These are phyloP conservation scores for Limnephilus auricula DNA, from an alignment of 2,888 invertebrate genomes.

Conservation along the genomic window DNA sequence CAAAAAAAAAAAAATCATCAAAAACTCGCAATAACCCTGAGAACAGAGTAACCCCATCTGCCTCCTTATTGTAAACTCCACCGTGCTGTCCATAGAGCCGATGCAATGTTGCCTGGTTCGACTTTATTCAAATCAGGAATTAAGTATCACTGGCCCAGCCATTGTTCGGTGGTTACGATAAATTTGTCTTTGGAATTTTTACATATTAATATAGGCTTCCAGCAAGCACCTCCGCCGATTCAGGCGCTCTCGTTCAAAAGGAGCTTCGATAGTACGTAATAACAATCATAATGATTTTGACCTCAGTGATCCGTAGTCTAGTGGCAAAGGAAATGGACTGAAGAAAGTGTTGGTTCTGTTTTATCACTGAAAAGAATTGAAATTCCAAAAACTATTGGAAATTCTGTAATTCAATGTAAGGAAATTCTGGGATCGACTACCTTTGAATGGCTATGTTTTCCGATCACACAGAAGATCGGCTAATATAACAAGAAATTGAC, in stretches of 20 bases:
- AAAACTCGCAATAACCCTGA: not conserved
- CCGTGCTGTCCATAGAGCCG: constrained; percentile 28
- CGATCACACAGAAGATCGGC: too few species aligned
- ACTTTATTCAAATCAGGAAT: constrained; percentile 64
- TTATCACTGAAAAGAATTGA: not conserved
- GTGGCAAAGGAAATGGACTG: not conserved
- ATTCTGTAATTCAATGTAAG: not conserved
- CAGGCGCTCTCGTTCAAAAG: constrained; percentile 18
- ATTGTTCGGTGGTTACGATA: constrained; percentile 62
- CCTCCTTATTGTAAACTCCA: not conserved
- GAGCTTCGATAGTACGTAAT: not conserved
- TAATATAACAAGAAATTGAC: too few species aligned
- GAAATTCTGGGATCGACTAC: too few species aligned
- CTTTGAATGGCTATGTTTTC: too few species aligned
- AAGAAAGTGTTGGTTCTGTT: not conserved
- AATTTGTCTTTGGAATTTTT: constrained; percentile 66
- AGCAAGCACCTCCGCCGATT: constrained; percentile 11
- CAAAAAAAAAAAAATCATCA: too few species aligned
- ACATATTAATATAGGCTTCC: constrained; percentile 61
- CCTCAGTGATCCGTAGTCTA: not conserved
- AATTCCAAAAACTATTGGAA: not conserved
- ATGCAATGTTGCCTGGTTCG: constrained; percentile 50
- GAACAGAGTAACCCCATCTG: not conserved
- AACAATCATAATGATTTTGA: constrained; percentile 2
- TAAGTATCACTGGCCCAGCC: constrained; percentile 59